These are phyloP conservation scores for Harlomillsia oculata DNA, from an alignment of 1,140 invertebrate species.

Conservation along the genomic window DNA sequence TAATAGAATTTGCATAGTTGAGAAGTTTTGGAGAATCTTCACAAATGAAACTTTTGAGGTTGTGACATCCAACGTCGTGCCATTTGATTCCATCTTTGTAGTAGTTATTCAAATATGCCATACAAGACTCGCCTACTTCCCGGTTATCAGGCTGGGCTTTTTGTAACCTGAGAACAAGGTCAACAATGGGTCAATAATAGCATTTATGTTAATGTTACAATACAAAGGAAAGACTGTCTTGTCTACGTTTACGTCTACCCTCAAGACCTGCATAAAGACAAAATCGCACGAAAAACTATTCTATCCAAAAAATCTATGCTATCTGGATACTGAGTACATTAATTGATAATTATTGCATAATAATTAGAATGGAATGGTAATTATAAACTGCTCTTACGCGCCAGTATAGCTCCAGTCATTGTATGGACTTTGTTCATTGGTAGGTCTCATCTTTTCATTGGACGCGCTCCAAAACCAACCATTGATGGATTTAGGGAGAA, in stretches of 20 bases:
- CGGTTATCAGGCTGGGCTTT: slow-evolving; percentile 72
- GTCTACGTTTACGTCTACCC: too few relatives aligned
- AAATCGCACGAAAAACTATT: too few relatives aligned
- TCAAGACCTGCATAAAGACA: too few relatives aligned
- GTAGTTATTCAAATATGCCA: slow-evolving; percentile 70
- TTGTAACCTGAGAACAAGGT: slow-evolving; percentile 46
- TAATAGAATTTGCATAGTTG: slow-evolving; percentile 66
- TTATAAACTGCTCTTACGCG: slow-evolving; percentile 43
- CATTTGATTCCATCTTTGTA: slow-evolving; percentile 77
- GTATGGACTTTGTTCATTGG: slow-evolving; percentile 55
- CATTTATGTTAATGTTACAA: too few relatives aligned
- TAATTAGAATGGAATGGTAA: too few relatives aligned
- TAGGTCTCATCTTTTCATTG: slow-evolving; percentile 65
- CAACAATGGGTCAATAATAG: too few relatives aligned
- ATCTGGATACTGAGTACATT: too few relatives aligned
- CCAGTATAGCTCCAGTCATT: slow-evolving; percentile 75
- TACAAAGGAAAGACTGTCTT: too few relatives aligned
- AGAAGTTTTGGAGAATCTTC: slow-evolving; percentile 70
- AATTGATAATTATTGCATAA: too few relatives aligned
- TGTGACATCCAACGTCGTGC: slow-evolving; percentile 77
- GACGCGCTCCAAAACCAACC: slow-evolving; percentile 82
- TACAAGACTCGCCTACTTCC: slow-evolving; percentile 62
- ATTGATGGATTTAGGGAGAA: slow-evolving; percentile 63
- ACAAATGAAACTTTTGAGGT: slow-evolving; percentile 70
- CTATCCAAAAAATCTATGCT: too few relatives aligned